Evolutionary conservation across 1,140 invertebrate genomes (phyloP).

Genomic region (Bilobella aurantiaca): DNA sequence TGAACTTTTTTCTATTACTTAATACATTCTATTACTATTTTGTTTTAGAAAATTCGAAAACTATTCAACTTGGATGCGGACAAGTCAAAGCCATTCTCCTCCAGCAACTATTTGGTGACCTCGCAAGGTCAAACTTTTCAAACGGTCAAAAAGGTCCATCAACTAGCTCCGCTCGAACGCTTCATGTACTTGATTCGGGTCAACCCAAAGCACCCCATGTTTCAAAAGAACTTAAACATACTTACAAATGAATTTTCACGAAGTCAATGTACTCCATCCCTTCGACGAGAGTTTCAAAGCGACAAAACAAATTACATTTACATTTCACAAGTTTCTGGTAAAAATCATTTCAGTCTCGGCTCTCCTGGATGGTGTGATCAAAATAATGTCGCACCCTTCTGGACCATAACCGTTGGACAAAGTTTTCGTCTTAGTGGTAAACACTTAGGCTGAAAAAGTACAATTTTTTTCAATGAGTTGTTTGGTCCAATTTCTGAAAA

Average conservation of each 20-base stretch:
- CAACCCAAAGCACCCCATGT: not conserved
- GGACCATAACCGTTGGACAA: not conserved
- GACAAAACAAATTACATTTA: not conserved
- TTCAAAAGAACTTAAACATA: not conserved
- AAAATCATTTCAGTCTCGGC: conserved; percentile 2
- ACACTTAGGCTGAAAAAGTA: too few relatives aligned
- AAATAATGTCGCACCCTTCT: not conserved
- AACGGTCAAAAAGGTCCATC: not conserved
- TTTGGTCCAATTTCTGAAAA: too few relatives aligned
- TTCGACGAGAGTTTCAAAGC: not conserved
- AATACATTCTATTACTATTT: not conserved
- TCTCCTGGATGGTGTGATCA: not conserved
- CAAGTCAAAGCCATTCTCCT: not conserved
- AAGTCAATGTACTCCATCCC: not conserved
- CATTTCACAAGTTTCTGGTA: not conserved
- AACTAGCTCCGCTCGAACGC: not conserved
- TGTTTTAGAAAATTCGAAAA: not conserved
- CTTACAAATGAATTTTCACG: not conserved
- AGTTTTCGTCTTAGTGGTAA: conserved; percentile 4
- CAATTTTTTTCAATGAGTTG: too few relatives aligned
- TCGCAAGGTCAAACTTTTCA: not conserved
- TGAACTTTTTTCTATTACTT: too few relatives aligned
- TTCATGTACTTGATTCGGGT: not conserved
- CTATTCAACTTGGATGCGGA: not conserved
- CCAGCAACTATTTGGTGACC: not conserved